Percentiles rank a stretch among this genome's conserved stretches.
Conservation (phyloP, 2,888 invertebrate species). For the Himalopsyche tibetana region DNA sequence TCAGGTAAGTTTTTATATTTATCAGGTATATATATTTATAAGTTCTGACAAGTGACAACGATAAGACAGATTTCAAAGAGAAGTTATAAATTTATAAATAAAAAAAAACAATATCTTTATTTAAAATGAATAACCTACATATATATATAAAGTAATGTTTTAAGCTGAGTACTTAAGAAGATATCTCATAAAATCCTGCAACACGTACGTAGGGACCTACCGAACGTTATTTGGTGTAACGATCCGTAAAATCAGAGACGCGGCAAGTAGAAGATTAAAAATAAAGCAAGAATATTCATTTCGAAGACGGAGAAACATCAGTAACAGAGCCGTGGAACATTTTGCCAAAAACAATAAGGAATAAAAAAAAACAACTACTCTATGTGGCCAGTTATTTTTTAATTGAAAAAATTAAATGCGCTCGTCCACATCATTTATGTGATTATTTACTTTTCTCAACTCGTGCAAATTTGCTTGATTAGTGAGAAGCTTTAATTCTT, state of each 20-base stretch:
- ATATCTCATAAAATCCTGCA: background rate
- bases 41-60: too few species aligned
- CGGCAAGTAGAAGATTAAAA: slow-evolving; percentile 3
- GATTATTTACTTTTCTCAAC: too few species aligned
- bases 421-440: too few species aligned
- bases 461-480: too few species aligned
- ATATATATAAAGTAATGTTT: background rate
- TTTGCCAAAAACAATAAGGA: slow-evolving; percentile 8
- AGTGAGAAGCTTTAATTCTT: too few species aligned
- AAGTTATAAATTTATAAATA: too few species aligned
- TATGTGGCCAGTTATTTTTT: background rate
- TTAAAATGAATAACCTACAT: too few species aligned
- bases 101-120: too few species aligned
- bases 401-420: background rate
- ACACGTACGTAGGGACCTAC: background rate
- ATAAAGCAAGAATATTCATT: slow-evolving; percentile 35
- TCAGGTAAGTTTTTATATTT: too few species aligned
- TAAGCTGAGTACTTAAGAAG: background rate
- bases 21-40: too few species aligned
- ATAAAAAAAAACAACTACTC: background rate
- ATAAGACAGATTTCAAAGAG: too few species aligned
- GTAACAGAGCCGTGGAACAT: background rate
- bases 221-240: slow-evolving; percentile 23
- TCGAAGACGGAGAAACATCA: background rate
- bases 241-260: slow-evolving; percentile 37